Percentiles rank a stretch among this genome's conserved stretches.
Evolutionary conservation across 1,140 invertebrate genomes (phyloP).

Genomic region (Littorina saxatilis): DNA sequence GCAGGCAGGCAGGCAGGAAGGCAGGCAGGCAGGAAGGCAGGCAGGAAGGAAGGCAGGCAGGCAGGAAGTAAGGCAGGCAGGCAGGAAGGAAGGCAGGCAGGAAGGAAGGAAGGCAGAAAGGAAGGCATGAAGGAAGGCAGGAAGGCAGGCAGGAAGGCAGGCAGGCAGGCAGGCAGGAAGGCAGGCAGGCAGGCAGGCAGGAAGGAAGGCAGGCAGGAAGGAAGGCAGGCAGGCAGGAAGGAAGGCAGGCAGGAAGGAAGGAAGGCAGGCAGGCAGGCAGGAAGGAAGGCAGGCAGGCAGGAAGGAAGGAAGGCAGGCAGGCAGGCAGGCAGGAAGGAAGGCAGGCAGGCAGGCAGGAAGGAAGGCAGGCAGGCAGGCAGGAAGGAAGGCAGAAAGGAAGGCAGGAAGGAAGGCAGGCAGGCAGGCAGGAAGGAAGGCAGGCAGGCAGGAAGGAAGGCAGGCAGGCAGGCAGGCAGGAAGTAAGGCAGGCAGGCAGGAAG

Average conservation of each 20-base stretch:
- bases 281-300: slow-evolving; percentile 37
- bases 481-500: no score
- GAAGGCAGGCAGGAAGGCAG: slow-evolving; percentile 45
- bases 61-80: slow-evolving; percentile 44
- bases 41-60: slow-evolving; percentile 45
- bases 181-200: slow-evolving; percentile 43
- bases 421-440: slow-evolving; percentile 30
- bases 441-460: slow-evolving; percentile 17
- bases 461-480: slow-evolving; percentile 21
- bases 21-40: slow-evolving; percentile 45
- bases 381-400: slow-evolving; percentile 6
- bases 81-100: slow-evolving; percentile 42
- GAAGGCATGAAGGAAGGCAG: slow-evolving; percentile 43
- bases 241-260: slow-evolving; percentile 42
- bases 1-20: no score
- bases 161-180: slow-evolving; percentile 33
- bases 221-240: slow-evolving; percentile 47
- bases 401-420: slow-evolving; percentile 29
- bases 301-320: slow-evolving; percentile 35
- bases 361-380: slow-evolving; percentile 32
- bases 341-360: slow-evolving; percentile 33
- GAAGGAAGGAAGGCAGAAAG: no score
- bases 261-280: slow-evolving; percentile 41
- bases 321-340: slow-evolving; percentile 37
- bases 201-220: slow-evolving; percentile 39